These are phyloP conservation scores for Platycnemis pennipes DNA, from an alignment of 2,888 invertebrate species.

Conservation along the genomic window DNA sequence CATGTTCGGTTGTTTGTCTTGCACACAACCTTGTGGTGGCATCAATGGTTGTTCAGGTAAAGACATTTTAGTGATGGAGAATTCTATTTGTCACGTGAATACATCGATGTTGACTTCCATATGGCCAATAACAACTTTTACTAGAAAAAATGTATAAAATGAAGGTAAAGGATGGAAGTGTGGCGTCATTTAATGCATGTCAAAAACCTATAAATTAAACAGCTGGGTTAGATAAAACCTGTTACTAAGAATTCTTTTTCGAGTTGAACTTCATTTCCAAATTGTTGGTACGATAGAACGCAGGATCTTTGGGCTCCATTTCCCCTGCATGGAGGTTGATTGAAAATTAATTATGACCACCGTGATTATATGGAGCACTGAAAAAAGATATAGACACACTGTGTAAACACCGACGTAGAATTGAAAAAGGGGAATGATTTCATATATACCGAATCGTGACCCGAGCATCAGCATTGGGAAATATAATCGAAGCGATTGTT, in stretches of 20 bases:
- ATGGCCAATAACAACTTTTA: no score
- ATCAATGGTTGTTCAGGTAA: no score
- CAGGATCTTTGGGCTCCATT: background rate
- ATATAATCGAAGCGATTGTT: background rate
- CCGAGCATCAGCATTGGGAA: background rate
- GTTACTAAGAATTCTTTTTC: background rate
- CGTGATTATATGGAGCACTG: background rate
- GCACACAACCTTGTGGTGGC: no score
- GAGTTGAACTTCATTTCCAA: background rate
- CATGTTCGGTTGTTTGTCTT: no score
- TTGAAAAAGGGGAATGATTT: background rate
- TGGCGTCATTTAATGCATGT: no score
- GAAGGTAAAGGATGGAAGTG: no score
- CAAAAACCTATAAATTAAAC: background rate
- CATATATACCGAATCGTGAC: background rate
- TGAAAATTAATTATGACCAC: background rate
- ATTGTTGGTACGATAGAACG: background rate
- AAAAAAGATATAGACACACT: background rate
- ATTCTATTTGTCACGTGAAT: no score
- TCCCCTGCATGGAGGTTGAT: background rate
- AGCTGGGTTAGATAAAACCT: background rate
- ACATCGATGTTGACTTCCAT: no score
- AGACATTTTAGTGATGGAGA: no score
- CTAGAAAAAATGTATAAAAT: no score
- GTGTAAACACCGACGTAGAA: background rate